Evolutionary conservation across 2,113 vertebrate species (phyloP).

Genomic region (Odocoileus virginianus): DNA sequence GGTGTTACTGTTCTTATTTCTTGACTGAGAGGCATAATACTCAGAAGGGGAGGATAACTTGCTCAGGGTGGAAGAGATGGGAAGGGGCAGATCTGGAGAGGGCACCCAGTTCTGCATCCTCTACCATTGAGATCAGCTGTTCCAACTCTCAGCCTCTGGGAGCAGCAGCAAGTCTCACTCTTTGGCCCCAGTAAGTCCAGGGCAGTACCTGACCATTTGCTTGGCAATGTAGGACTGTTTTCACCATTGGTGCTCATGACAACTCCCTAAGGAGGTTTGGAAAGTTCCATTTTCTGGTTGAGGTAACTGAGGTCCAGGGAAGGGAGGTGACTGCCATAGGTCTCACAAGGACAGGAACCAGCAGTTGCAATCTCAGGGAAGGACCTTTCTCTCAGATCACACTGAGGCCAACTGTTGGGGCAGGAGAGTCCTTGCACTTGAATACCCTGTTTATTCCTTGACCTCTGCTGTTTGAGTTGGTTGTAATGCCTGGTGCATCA

Average conservation of each 20-base stretch:
- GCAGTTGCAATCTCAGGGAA: fast-evolving
- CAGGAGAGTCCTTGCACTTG: not conserved
- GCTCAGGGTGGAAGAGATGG: not conserved
- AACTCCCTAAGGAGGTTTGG: not conserved
- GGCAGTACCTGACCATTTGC: no score
- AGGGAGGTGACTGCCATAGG: not conserved
- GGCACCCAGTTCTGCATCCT: not conserved
- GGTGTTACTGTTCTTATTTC: not conserved
- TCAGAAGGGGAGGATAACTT: not conserved
- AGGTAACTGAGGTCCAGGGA: not conserved
- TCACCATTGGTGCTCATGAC: fast-evolving
- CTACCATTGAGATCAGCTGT: not conserved
- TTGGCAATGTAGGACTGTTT: not conserved
- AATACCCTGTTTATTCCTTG: not conserved
- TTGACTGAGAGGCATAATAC: not conserved
- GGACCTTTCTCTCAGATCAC: not conserved
- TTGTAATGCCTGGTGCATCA: not conserved
- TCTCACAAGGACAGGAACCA: not conserved
- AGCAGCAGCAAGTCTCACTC: not conserved
- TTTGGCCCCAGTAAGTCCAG: no score
- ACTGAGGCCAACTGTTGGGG: not conserved
- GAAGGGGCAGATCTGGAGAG: not conserved
- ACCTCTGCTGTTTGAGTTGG: not conserved
- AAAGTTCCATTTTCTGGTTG: not conserved
- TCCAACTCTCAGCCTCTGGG: not conserved